Base-by-base conservation (phyloP, 2,113 vertebrate species). In the Lampris incognitus region DNA sequence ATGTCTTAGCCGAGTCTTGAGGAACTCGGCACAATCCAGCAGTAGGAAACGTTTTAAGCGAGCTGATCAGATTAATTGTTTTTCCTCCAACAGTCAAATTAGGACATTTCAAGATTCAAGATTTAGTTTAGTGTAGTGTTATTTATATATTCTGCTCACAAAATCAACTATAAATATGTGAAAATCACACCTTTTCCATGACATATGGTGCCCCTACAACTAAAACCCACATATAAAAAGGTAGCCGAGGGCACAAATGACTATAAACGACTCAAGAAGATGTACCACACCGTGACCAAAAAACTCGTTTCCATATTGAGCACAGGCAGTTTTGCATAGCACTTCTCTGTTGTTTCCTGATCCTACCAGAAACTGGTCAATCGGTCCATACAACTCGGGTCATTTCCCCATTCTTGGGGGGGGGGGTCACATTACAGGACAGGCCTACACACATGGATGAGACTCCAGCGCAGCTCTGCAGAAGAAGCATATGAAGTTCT, bases 281-380 rank as follows among this genome's bases (percentile, higher is more conserved):
- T 66, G 65, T 55, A 65, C 85, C 79, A 64, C 66, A 85, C 56
- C 83, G 36, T 48, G 71, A 81, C 52, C 71, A 79, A 86, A 84
- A 64, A 0, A 71, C 60, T 59, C 0, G 7, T 79, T 82, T 85
- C 41, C 80, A 7, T 67, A 46, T 66, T 61, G 54, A 62, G 36
- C 60, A 58, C 63, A 57, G 41, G 10, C 9, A 6, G 7, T 6
- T 82, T 91, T 86, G 75, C 81, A 85, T 79, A 49, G 10, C 40
- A 41, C 38, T 54, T 44, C 24, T 39, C 55, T 63, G 11, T 46
- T 3, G 11, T 78, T 78, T 87, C 79, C 76, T 79, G 74, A 9
- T 67, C 37, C 60, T 0, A 0, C 10, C 55, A 36, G 37, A 39
- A 2, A 39, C 5, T 57, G 24, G n/a, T 8, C 6, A 57, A 57